These are phyloP conservation scores for Aradophagus sp. DNA, from an alignment of 1,140 invertebrate genomes.

Conservation along the genomic window DNA sequence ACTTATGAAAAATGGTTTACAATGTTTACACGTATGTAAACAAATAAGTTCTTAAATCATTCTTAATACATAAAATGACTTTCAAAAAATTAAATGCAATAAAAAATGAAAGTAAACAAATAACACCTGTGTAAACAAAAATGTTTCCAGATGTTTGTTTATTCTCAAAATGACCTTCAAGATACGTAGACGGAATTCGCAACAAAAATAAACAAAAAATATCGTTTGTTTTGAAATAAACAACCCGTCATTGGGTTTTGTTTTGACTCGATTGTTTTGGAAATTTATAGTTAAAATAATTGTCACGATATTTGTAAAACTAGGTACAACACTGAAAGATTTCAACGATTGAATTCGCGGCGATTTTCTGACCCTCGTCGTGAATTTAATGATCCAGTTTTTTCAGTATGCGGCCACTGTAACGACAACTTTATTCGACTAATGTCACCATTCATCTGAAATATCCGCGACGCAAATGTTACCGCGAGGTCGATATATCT, in stretches of 20 bases:
- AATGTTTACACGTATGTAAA: no score
- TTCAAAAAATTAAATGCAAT: no score
- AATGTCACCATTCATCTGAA: conserved; percentile 3
- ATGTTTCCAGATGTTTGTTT: no score
- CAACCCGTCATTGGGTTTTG: no score
- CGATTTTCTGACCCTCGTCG: conserved; percentile 25
- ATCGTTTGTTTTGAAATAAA: neutral
- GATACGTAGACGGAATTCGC: no score
- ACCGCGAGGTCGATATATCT: neutral
- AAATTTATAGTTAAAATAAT: neutral
- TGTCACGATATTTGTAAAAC: neutral
- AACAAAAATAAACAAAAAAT: no score
- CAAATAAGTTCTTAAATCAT: no score
- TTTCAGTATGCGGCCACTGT: conserved; percentile 4
- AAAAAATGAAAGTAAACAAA: no score
- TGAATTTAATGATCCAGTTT: conserved; percentile 16
- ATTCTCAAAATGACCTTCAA: no score
- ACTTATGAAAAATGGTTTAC: no score
- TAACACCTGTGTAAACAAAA: no score
- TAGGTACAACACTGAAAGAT: conserved; percentile 10
- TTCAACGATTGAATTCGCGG: conserved; percentile 7
- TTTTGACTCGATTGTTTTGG: neutral
- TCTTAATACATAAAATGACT: no score
- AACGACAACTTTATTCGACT: conserved; percentile 1
- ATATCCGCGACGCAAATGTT: neutral